phyloP scores from a whole-genome alignment of 2,888 invertebrate species.

The Coronaproctus castanopsis region DNA sequence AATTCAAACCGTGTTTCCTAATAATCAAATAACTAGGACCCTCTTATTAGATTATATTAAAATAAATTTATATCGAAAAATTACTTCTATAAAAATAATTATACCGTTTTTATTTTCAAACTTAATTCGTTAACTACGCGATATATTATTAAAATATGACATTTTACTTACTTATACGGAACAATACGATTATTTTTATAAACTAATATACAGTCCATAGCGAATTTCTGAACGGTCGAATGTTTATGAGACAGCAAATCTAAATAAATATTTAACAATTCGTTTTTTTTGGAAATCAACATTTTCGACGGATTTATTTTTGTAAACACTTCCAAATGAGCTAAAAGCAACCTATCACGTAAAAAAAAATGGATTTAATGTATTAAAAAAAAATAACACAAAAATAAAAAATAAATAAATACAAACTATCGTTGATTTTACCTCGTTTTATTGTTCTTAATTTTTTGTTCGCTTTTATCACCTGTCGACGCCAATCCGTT shows the following conservation, averaged over 20 bases:
- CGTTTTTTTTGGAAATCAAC: conserved; percentile 44
- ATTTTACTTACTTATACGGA: conserved; percentile 45
- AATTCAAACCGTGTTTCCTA: too few relatives aligned
- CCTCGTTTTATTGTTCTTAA: neutral
- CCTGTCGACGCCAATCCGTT: neutral
- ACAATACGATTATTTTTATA: conserved; percentile 60
- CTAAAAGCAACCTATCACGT: conserved; percentile 28
- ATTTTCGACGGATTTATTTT: conserved; percentile 63
- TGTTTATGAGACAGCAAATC: conserved; percentile 56
- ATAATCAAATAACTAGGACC: too few relatives aligned
- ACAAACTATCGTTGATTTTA: too few relatives aligned
- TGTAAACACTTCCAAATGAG: conserved; percentile 52
- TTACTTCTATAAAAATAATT: too few relatives aligned
- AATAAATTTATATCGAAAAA: too few relatives aligned
- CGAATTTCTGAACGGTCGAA: conserved; percentile 57
- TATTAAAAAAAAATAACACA: too few relatives aligned
- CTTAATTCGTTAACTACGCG: too few relatives aligned
- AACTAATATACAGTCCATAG: conserved; percentile 65
- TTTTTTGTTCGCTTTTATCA: too few relatives aligned
- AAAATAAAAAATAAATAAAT: too few relatives aligned
- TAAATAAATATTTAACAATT: conserved; percentile 51
- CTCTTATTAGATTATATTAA: too few relatives aligned
- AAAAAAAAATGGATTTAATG: neutral
- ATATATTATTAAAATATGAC: too few relatives aligned
- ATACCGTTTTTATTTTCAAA: too few relatives aligned